These are phyloP conservation scores for Hepsetus odoe DNA, from an alignment of 2,113 vertebrate species.

Conservation along the genomic window DNA sequence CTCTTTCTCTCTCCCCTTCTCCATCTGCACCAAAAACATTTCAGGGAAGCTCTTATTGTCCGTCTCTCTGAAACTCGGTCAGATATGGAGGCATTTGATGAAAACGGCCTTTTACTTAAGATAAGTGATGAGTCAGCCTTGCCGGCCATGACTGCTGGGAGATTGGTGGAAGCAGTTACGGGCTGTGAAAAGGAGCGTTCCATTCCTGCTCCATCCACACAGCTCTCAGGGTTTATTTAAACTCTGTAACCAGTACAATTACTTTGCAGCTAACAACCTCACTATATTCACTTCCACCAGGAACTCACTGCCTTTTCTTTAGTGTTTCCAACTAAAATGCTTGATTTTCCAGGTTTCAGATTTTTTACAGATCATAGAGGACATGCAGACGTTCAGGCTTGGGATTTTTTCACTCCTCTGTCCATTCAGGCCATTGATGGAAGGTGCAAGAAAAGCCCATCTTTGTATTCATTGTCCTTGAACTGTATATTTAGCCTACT, in stretches of 20 bases:
- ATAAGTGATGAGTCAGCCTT: slow-evolving; percentile 39
- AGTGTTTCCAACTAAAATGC: too few relatives aligned
- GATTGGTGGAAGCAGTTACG: slow-evolving; percentile 13
- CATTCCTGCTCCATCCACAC: not conserved
- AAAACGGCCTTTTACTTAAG: slow-evolving; percentile 46
- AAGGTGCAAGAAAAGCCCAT: too few relatives aligned
- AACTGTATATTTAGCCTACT: too few relatives aligned
- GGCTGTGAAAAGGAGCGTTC: not conserved
- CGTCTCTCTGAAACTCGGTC: slow-evolving; percentile 19
- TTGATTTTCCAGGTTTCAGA: too few relatives aligned
- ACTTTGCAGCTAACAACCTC: not conserved
- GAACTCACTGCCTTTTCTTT: too few relatives aligned
- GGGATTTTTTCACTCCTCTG: too few relatives aligned
- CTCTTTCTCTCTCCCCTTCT: slow-evolving; percentile 44
- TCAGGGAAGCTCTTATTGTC: slow-evolving; percentile 23
- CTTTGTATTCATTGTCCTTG: too few relatives aligned
- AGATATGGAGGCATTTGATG: slow-evolving; percentile 54
- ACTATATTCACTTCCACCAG: not conserved
- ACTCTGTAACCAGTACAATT: not conserved
- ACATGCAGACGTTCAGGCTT: too few relatives aligned
- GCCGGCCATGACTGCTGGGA: slow-evolving; percentile 10
- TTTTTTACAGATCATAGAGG: too few relatives aligned
- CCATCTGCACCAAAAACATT: slow-evolving; percentile 50
- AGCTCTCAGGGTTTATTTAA: not conserved
- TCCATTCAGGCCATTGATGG: too few relatives aligned